Evolutionary conservation across 2,888 invertebrate species (phyloP).

Genomic region (Brachyptera risi): DNA sequence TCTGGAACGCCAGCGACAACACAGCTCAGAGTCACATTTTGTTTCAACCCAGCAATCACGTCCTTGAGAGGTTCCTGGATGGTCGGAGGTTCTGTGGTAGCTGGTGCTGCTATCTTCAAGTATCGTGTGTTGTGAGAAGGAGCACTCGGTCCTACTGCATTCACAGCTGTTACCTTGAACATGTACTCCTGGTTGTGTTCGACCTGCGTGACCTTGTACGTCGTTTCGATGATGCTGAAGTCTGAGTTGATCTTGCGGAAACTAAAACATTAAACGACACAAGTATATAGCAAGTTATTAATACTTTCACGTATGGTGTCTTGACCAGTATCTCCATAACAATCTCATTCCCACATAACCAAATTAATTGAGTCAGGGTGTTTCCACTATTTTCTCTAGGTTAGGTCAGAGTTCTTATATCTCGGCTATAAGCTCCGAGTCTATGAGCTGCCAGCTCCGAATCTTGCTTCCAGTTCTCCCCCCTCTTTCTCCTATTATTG

Average conservation of each 20-base stretch:
- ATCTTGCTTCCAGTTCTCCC: too few relatives aligned
- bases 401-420: too few relatives aligned
- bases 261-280: slow-evolving; percentile 48
- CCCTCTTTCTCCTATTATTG: too few relatives aligned
- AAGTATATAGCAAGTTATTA: too few relatives aligned
- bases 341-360: too few relatives aligned
- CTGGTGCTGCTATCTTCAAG: slow-evolving; percentile 54
- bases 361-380: too few relatives aligned
- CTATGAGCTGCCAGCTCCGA: too few relatives aligned
- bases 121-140: slow-evolving; percentile 62
- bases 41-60: slow-evolving; percentile 57
- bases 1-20: slow-evolving; percentile 71
- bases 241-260: slow-evolving; percentile 59
- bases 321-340: too few relatives aligned
- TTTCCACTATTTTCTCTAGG: too few relatives aligned
- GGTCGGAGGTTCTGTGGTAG: slow-evolving; percentile 56
- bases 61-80: slow-evolving; percentile 67
- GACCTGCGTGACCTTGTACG: slow-evolving; percentile 59
- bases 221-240: slow-evolving; percentile 58
- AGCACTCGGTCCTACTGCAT: slow-evolving; percentile 69
- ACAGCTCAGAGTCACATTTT: slow-evolving; percentile 66
- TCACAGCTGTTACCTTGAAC: slow-evolving; percentile 72
- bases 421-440: too few relatives aligned
- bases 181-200: slow-evolving; percentile 61
- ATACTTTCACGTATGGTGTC: too few relatives aligned